Percentiles rank a stretch among this genome's conserved stretches.
phyloP scores from a whole-genome alignment of 2,113 vertebrate species.

The Forbesichthys agassizii region DNA sequence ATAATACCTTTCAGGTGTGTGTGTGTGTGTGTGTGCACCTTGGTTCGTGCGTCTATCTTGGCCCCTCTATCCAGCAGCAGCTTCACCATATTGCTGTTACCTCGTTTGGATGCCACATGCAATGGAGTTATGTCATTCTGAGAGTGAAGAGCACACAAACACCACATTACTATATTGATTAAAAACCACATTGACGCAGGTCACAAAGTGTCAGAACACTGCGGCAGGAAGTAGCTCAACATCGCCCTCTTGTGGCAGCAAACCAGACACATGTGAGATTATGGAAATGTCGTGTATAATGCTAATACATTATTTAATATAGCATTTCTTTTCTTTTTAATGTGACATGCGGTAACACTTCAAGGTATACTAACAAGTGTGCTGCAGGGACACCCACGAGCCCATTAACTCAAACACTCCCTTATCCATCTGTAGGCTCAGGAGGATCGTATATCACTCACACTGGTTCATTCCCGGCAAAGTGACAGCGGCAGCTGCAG shows the following conservation, averaged over 20 bases:
- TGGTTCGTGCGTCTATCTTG: conserved; percentile 96
- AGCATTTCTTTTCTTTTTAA: too few species aligned
- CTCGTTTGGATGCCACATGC: conserved; percentile 95
- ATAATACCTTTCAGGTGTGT: background rate
- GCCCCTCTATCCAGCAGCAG: conserved; percentile 92
- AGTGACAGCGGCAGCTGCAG: conserved; percentile 58
- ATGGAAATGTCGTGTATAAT: too few species aligned
- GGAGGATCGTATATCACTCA: background rate
- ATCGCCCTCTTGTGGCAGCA: conserved; percentile 42
- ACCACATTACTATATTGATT: background rate
- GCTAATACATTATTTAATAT: too few species aligned
- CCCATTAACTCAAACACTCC: background rate
- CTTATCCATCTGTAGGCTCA: conserved; percentile 4
- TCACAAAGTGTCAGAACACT: background rate
- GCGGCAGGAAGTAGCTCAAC: conserved; percentile 19
- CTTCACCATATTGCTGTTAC: conserved; percentile 97
- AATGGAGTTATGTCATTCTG: conserved; percentile 98
- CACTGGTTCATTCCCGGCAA: conserved; percentile 7
- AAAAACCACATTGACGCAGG: background rate
- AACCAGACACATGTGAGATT: background rate
- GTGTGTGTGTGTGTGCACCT: conserved; percentile 81
- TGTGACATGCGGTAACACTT: background rate
- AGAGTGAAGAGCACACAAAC: background rate
- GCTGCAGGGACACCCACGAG: background rate
- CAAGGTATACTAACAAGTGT: background rate